These are phyloP conservation scores for Copidosoma floridanum DNA, from an alignment of 1,140 invertebrate genomes.

Conservation along the genomic window DNA sequence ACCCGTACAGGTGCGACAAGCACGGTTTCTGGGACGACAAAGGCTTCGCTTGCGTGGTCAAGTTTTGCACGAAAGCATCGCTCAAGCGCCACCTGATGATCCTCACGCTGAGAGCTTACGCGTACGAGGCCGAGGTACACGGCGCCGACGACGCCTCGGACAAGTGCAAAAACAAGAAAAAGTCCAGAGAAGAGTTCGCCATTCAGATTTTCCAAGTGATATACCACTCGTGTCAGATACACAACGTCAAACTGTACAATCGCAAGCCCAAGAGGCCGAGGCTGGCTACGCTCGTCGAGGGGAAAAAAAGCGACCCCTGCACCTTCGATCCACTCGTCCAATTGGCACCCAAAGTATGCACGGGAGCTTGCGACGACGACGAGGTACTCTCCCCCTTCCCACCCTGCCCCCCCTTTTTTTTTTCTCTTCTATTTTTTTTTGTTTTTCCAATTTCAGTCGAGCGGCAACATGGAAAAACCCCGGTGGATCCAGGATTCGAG, in stretches of 20 bases:
- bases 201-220: constrained; percentile 41
- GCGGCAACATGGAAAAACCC: constrained; percentile 31
- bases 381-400: no score
- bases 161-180: no score
- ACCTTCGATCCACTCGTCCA: constrained; percentile 22
- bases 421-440: no score
- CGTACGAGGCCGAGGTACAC: constrained; percentile 18
- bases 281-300: background rate
- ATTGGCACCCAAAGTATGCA: background rate
- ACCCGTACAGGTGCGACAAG: constrained; percentile 44
- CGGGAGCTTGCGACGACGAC: background rate
- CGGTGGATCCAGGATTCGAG: constrained; percentile 34
- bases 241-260: constrained; percentile 37
- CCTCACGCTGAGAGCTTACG: constrained; percentile 37
- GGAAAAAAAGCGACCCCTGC: constrained; percentile 29
- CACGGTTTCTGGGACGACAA: constrained; percentile 41
- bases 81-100: constrained; percentile 43
- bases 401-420: no score
- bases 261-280: background rate
- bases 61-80: constrained; percentile 40
- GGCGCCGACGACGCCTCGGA: no score
- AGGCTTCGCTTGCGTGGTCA: constrained; percentile 41
- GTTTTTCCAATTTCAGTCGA: background rate
- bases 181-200: constrained; percentile 1
- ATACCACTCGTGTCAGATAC: constrained; percentile 37